A percentile compares a stretch with the other conserved stretches of the same genome.
Conservation (phyloP, 2,888 invertebrate genomes). For the Dusona sp. region DNA sequence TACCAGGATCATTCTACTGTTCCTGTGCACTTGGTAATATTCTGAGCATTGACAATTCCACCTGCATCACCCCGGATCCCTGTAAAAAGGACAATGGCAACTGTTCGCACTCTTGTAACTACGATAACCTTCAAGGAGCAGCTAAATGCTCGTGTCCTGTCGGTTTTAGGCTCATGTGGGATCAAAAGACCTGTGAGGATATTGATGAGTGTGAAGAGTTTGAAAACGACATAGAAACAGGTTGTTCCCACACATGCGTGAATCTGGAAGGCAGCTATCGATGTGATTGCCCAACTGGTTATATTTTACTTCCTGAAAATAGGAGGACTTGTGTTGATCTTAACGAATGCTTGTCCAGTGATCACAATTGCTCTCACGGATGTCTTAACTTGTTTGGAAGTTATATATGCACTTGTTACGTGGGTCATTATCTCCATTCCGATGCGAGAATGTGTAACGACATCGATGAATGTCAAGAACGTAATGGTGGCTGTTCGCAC, state of each 20-base stretch:
- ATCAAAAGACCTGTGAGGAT: constrained; percentile 81
- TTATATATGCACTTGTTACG: constrained; percentile 81
- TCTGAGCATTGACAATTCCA: constrained; percentile 75
- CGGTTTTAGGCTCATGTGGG: constrained; percentile 84
- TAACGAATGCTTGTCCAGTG: constrained; percentile 81
- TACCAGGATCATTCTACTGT: constrained; percentile 85
- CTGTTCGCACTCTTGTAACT: constrained; percentile 86
- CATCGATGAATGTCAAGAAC: constrained; percentile 80
- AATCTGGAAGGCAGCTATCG: constrained; percentile 86
- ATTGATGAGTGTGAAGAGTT: constrained; percentile 82
- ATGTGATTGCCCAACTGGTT: constrained; percentile 86
- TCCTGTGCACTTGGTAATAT: constrained; percentile 83
- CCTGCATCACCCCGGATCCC: constrained; percentile 77
- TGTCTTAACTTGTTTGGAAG: constrained; percentile 80
- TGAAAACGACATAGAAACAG: constrained; percentile 81
- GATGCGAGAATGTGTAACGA: constrained; percentile 82
- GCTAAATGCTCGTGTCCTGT: constrained; percentile 86
- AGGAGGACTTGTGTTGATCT: constrained; percentile 85
- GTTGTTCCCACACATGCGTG: constrained; percentile 84
- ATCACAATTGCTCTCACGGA: constrained; percentile 80
- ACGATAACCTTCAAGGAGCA: constrained; percentile 82
- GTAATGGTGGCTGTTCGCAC: constrained; percentile 85
- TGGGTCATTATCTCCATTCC: constrained; percentile 79
- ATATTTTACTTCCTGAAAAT: constrained; percentile 81
- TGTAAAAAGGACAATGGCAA: constrained; percentile 81